Evolutionary conservation across 1,140 invertebrate species (phyloP), one percentile per base, ranked within the genome.

Genomic region (Dinoponera quadriceps): DNA sequence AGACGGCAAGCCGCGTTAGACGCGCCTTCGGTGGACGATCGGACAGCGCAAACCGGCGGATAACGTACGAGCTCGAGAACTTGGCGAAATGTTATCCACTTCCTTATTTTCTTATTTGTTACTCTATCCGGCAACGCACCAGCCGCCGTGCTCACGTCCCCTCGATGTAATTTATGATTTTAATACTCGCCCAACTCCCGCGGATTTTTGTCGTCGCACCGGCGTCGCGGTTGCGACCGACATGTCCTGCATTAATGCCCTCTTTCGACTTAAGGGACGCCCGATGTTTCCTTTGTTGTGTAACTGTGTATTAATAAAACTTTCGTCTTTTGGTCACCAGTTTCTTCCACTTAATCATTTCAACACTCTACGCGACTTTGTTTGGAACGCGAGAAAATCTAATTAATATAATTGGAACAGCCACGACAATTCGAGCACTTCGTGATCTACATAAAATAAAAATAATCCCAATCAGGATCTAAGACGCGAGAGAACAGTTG

Each of bases 51-150:
- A 86, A 62, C 62, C 83, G 78, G 27, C 44, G 82, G 82, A 73
- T 82, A 83, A 88, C 25, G 27, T 74, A 86, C 74, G 80, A 83
- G 57, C 55, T 62, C 59, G 60, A 82, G 59, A 89, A 88, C 78
- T 82, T 84, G 27, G 55, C 48, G 55, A 68, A 83, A 83, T 38
- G 83, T 71, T 82, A 75, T 77, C 63, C 57, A 33, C 65, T 82
- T 75, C 38, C 78, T 87, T 83, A 88, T 68, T 82, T 85, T 88
- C 74, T 85, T 88, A 86, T 88, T 87, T 85, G 73, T n/a, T 63
- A 55, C 49, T 73, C 55, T 49, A 85, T 85, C 71, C 71, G 60
- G 51, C 62, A 20, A 48, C 38, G n/a, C 54, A 83, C 44, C 60
- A 9, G 48, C 33, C 77, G 62, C 60, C 54, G 78, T 16, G 25